Base-by-base conservation (phyloP, 2,888 invertebrate species). In the Bruchidius siliquastri region DNA sequence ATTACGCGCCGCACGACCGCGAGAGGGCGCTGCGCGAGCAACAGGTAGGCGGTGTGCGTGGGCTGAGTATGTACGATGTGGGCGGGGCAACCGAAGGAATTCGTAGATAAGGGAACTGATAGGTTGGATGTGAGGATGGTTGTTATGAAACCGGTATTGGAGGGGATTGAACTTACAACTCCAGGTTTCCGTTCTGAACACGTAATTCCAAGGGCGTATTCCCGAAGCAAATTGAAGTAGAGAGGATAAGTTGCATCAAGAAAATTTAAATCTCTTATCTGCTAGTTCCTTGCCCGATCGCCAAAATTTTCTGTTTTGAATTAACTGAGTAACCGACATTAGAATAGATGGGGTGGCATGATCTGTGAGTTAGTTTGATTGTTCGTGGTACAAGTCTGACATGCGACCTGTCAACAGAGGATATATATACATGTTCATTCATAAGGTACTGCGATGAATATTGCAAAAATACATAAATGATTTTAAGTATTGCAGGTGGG, bases 11-110 rank as follows among this genome's bases (percentile, higher is more conserved):
- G 76, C 92, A 93, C 81, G 95, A 96, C 86, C 91, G 94, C 81
- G 95, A 95, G 82, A 92, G 92, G 81, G 94, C 94, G 80, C 88
- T 91, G 79, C 90, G 91, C 84, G 95, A 95, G 85, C 96, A 96
- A 90, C 95, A 96, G 94, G 96, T 96, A 94, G 90, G 93, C 85
- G 26, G 71, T 49, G 49, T 49, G 49, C 1, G 49, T 21, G 68
- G 68, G 70, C 30, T 21, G 26, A n/a, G 2, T 21, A 18, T 0
- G 21, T 22, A 21, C 22, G 21, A 32, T 0, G 30, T 71, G 32
- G 10, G 4, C 26, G 21, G 32, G 71, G 26, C 26, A 8, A 2
- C 8, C 26, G 26, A 26, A 8, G 26, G 3, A 8, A 26, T 2
- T 8, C 26, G 8, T 4, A 26, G 26, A 26, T 26, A 26, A 2